Evolutionary conservation across 2,888 invertebrate genomes (phyloP), one percentile per base, ranked within the genome.

Genomic region (Timema podura): DNA sequence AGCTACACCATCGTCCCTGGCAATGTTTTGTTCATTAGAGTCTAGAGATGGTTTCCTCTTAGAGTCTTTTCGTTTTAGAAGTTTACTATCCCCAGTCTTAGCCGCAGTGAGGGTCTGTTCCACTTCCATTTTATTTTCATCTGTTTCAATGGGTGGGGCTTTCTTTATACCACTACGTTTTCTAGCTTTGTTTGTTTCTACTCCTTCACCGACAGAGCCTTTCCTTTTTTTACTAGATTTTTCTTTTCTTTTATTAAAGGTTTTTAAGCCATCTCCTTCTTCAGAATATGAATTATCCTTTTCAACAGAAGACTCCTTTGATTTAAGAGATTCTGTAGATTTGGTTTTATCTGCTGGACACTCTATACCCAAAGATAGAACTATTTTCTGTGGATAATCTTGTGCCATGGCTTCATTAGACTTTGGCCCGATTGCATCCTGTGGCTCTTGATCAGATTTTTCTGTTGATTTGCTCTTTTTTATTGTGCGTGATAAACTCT

Each of bases 231-330:
- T 61, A 9, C 5, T 61, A 45, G 5, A 30, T 61, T 61, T 61
- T 45, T 61, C 45, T 44, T 16, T 5, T 76, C 68, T 77, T 74
- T 73, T 78, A 75, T 2, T 59, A 10, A 87, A 86, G 0, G 85
- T 84, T 0, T 85, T 80, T 2, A 85, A 76, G 6, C 86, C 86
- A 77, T 86, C 86, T 3, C 85, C 86, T 74, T 85, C 86, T 72
- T 86, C 86, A 5, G 70, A 69, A 49, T 48, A 66, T 9, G 72
- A 69, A 47, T 73, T 69, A 48, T 70, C 68, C 54, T 71, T 73
- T 61, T 61, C 61, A 8, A 61, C 61, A 45, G 61, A 61, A 9
- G 61, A 61, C 13, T 61, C 61, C 45, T 61, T 61, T 61, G 61
- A 61, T 11, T 44, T 45, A 30, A 30, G 30, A 30, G 30, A 30